Percentiles rank a stretch among this genome's conserved stretches.
phyloP scores from a whole-genome alignment of 2,888 invertebrate species.

The Hemicrepidius hirtus region DNA sequence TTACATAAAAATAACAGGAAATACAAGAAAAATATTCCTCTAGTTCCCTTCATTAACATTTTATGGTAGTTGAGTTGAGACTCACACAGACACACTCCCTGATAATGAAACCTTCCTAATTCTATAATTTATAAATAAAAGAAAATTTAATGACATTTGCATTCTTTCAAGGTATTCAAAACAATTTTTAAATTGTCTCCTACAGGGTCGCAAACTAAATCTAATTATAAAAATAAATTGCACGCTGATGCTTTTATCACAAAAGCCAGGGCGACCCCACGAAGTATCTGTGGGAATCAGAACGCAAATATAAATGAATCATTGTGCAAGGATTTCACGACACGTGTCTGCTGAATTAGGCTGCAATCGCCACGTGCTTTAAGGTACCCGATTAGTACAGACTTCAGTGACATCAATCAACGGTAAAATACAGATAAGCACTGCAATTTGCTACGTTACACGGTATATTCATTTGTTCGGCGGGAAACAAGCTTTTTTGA shows the following conservation, averaged over 20 bases:
- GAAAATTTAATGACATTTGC: no score
- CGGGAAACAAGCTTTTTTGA: neutral
- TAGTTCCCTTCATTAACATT: no score
- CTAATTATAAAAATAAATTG: conserved; percentile 70
- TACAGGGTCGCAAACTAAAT: conserved; percentile 57
- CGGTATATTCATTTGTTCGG: no score
- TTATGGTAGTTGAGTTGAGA: no score
- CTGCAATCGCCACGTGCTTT: conserved; percentile 66
- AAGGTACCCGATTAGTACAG: conserved; percentile 69
- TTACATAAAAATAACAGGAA: no score
- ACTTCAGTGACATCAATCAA: conserved; percentile 69
- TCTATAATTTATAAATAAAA: no score
- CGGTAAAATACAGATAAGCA: conserved; percentile 69
- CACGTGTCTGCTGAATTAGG: conserved; percentile 67
- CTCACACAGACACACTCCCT: no score
- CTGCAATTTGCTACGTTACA: conserved; percentile 60
- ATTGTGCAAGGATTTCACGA: conserved; percentile 68
- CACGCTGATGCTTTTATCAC: conserved; percentile 60
- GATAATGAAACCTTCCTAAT: no score
- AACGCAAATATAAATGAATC: conserved; percentile 68
- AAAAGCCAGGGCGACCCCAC: conserved; percentile 46
- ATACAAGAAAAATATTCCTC: no score
- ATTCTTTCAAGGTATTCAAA: no score
- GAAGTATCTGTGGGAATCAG: conserved; percentile 68
- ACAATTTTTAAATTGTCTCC: conserved; percentile 24